phyloP scores from a whole-genome alignment of 2,113 vertebrate species.

The Cyprinodon brontotheroides region DNA sequence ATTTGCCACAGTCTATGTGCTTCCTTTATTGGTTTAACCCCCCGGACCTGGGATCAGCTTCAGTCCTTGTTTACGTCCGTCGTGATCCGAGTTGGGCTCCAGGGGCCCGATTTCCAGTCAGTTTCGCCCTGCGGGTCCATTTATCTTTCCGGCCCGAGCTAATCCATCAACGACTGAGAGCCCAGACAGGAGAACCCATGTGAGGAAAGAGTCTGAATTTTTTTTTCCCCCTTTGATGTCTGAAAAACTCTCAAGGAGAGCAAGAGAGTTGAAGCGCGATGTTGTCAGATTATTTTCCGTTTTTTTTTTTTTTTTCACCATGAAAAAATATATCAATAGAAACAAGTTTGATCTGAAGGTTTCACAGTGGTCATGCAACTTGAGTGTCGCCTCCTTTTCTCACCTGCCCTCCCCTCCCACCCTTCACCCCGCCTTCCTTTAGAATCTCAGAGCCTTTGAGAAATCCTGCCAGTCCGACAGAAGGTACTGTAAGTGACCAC shows the following conservation, averaged over 20 bases:
- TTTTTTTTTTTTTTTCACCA: slow-evolving; percentile 41
- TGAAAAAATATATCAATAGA: slow-evolving; percentile 80
- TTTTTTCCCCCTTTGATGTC: slow-evolving; percentile 47
- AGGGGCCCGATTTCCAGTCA: slow-evolving; percentile 60
- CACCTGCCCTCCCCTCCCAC: slow-evolving; percentile 22
- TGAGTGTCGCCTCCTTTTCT: slow-evolving; percentile 69
- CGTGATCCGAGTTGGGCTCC: slow-evolving; percentile 46
- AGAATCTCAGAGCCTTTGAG: slow-evolving; percentile 9
- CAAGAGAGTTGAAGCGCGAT: slow-evolving; percentile 55
- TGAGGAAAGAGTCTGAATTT: slow-evolving; percentile 57
- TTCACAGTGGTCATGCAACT: slow-evolving; percentile 81
- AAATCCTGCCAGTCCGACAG: slow-evolving; percentile 56
- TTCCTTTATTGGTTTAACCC: slow-evolving; percentile 61
- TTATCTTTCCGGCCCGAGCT: slow-evolving; percentile 52
- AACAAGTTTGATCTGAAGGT: slow-evolving; percentile 72
- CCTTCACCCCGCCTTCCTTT: background rate
- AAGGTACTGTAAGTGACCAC: slow-evolving; percentile 73
- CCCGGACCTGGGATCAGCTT: slow-evolving; percentile 56
- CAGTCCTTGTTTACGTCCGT: slow-evolving; percentile 62
- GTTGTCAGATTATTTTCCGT: slow-evolving; percentile 38
- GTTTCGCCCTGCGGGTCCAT: slow-evolving; percentile 65
- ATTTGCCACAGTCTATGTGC: slow-evolving; percentile 56
- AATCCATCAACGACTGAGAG: slow-evolving; percentile 66
- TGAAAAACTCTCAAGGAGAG: slow-evolving; percentile 63
- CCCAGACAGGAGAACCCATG: slow-evolving; percentile 61